Conservation (phyloP, 1,140 invertebrate species). For the Dinoponera quadriceps region DNA sequence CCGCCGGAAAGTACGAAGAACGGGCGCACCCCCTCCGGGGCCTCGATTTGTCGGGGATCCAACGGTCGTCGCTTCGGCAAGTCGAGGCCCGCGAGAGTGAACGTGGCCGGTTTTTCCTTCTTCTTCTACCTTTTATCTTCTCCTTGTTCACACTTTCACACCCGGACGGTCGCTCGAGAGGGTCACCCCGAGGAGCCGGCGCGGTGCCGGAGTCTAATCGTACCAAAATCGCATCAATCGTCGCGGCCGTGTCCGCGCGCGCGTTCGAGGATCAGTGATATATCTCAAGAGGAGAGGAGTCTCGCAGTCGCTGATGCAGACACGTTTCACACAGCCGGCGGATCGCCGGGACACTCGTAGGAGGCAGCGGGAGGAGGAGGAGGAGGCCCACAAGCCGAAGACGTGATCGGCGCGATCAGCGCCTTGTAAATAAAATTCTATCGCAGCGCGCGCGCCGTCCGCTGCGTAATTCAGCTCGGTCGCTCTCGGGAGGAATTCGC, state of each 20-base stretch:
- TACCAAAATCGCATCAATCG: conserved; percentile 66
- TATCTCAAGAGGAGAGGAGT: conserved; percentile 12
- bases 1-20: conserved; percentile 10
- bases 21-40: conserved; percentile 24
- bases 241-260: conserved; percentile 60
- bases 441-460: conserved; percentile 56
- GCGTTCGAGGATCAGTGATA: conserved; percentile 63
- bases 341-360: conserved; percentile 47
- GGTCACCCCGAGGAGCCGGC: conserved; percentile 30
- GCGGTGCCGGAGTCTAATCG: conserved; percentile 58
- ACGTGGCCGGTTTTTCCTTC: conserved; percentile 57
- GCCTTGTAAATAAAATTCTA: conserved; percentile 78
- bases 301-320: conserved; percentile 40
- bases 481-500: conserved; percentile 22
- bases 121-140: background rate
- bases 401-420: conserved; percentile 78
- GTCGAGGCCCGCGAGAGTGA: conserved; percentile 42
- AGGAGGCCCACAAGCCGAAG: conserved; percentile 69
- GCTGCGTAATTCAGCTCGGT: conserved; percentile 29
- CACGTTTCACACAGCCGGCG: conserved; percentile 33
- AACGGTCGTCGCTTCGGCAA: conserved; percentile 70
- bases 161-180: background rate
- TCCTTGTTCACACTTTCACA: background rate
- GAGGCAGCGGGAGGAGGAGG: conserved; percentile 60
- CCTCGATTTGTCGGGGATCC: conserved; percentile 57